phyloP scores from a whole-genome alignment of 1,140 invertebrate genomes.

The Papilio glaucus region DNA sequence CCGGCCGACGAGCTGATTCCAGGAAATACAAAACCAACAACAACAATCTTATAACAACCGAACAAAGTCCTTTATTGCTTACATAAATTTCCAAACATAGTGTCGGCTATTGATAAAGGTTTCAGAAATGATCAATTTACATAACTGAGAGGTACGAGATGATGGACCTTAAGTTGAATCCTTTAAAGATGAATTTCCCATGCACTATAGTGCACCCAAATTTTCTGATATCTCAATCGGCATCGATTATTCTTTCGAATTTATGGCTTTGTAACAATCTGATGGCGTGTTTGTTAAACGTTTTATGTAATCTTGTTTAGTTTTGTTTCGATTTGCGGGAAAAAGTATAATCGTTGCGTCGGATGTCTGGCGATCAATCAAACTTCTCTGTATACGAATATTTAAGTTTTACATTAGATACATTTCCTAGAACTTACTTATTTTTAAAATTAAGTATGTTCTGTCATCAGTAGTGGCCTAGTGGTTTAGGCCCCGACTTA shows the following conservation, averaged over 20 bases:
- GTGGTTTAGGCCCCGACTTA: no score
- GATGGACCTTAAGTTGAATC: conserved; percentile 40
- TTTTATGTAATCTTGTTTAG: conserved; percentile 47
- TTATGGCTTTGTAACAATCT: conserved; percentile 63
- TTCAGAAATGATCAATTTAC: conserved; percentile 49
- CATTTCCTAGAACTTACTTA: no score
- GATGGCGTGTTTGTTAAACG: conserved; percentile 60
- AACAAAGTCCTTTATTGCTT: conserved; percentile 45
- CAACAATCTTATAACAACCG: conserved; percentile 18
- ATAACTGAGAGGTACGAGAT: conserved; percentile 41
- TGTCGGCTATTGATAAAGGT: conserved; percentile 51
- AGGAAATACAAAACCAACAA: conserved; percentile 28
- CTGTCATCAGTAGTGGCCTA: no score
- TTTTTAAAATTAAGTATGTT: no score
- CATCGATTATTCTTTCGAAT: conserved; percentile 61
- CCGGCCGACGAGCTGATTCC: conserved; percentile 4
- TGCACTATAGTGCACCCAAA: conserved; percentile 42
- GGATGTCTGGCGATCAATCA: not conserved
- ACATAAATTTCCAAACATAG: conserved; percentile 24
- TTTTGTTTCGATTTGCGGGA: conserved; percentile 44
- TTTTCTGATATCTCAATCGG: conserved; percentile 72
- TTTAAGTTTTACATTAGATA: not conserved
- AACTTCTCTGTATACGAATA: not conserved
- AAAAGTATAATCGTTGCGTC: conserved; percentile 45
- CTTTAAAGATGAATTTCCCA: conserved; percentile 48